A percentile compares a stretch with the other conserved stretches of the same genome.
phyloP scores from a whole-genome alignment of 2,797 vertebrate genomes.

The Nannoperca obscura region DNA sequence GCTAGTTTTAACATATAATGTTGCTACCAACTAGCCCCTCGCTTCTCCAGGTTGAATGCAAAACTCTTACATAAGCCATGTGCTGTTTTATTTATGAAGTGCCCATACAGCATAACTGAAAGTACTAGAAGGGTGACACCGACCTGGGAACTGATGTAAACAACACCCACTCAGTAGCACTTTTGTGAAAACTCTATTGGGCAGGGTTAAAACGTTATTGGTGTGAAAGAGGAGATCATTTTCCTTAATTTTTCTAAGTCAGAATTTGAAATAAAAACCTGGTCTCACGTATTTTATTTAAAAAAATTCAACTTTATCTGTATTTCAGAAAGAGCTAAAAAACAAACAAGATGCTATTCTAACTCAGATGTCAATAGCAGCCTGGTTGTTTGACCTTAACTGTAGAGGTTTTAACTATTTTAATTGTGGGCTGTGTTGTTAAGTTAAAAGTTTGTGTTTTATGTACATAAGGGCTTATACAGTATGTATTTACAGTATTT shows the following conservation, averaged over 20 bases:
- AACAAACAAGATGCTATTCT: background rate
- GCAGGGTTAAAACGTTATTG: too few relatives aligned
- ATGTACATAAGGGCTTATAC: background rate
- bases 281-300: background rate
- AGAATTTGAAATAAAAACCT: background rate
- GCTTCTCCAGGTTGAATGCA: background rate
- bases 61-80: background rate
- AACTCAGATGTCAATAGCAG: background rate
- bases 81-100: background rate
- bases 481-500: background rate
- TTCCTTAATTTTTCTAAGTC: background rate
- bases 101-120: background rate
- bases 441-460: background rate
- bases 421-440: background rate
- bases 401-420: background rate
- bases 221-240: background rate
- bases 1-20: background rate
- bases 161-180: background rate
- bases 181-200: background rate
- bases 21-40: background rate
- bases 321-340: background rate
- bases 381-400: constrained; percentile 1
- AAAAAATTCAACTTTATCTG: background rate
- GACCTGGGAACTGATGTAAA: background rate
- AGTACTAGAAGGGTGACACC: background rate